Base-by-base conservation (phyloP, 1,140 invertebrate genomes). In the Campoletis sonorensis region DNA sequence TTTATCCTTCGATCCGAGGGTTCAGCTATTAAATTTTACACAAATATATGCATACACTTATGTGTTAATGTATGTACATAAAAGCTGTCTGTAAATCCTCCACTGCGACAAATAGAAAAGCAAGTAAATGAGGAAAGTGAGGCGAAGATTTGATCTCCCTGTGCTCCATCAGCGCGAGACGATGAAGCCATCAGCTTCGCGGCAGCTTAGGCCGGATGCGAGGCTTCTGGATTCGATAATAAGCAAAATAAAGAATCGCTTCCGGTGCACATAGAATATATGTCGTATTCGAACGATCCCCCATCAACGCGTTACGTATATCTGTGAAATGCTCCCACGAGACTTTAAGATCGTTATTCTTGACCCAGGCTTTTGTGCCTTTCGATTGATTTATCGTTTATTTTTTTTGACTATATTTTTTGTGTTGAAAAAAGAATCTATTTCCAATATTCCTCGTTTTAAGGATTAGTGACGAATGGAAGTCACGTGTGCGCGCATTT, bases 171-270 rank as follows among this genome's bases (percentile, higher is more conserved):
- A 26, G 30, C 18, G 71, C 18, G 71, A 8, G 37, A 49, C 18
- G 45, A 73, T 73, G 37, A 73, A 73, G 21, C 71, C 40, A 23
- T 40, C 71, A 23, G 40, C 71, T 40, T 51, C 23, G 54, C 8
- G 68, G 3, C 64, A 1, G 11, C 16, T 51, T 45, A 40, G 68
- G 27, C 79, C 79, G 79, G 79, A 80, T 80, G 79, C 30, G 40
- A 33, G 68, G 33, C 49, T 45, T 79, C 67, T 79, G 67, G 27
- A 37, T 58, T 80, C 68, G 58, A 80, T 80, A 51, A 72, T 70
- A 75, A 67, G 23, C 61, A 67, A 58, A 51, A 58, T 30, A 58
- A 58, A 75, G 18, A 75, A 37, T 23, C 37, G 37, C 45, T 73
- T 73, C 71, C 71, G 71, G 71, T 49, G 37, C 71, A 18, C 4